A percentile compares a stretch with the other conserved stretches of the same genome.
phyloP scores from a whole-genome alignment of 2,888 invertebrate species.

The Acronicta leporina region DNA sequence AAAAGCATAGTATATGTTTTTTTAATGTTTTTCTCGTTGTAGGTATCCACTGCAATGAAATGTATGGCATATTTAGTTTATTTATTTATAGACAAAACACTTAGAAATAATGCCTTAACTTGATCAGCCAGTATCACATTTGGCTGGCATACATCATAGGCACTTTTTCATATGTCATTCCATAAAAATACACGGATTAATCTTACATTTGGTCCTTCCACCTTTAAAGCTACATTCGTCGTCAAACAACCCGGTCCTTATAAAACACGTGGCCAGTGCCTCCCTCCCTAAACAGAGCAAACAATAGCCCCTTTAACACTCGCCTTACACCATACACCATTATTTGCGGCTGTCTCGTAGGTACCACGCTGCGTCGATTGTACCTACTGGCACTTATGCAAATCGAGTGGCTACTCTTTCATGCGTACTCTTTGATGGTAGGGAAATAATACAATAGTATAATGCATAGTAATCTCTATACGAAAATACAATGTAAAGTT shows the following conservation, averaged over 20 bases:
- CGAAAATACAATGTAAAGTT: conserved; percentile 37
- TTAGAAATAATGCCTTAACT: no score
- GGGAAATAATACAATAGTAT: conserved; percentile 35
- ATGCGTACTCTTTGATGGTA: conserved; percentile 33
- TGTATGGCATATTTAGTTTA: no score
- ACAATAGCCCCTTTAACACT: conserved; percentile 57
- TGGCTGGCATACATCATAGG: no score
- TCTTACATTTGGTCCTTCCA: not conserved
- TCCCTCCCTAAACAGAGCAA: conserved; percentile 42
- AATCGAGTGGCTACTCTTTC: conserved; percentile 37
- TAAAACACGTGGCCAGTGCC: conserved; percentile 55
- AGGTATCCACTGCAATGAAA: no score
- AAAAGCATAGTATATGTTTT: no score
- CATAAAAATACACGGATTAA: no score
- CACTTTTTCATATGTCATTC: no score
- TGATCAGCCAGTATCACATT: no score
- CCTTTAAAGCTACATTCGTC: conserved; percentile 11
- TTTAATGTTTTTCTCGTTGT: no score
- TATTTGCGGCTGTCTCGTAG: conserved; percentile 29
- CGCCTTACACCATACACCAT: conserved; percentile 49
- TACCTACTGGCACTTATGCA: conserved; percentile 45
- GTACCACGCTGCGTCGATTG: conserved; percentile 36
- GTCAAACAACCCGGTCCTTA: conserved; percentile 38
- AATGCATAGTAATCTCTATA: conserved; percentile 38
- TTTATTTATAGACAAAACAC: no score